Evolutionary conservation across 2,113 vertebrate genomes (phyloP), one percentile per base, ranked within the genome.

Genomic region (Rafetus swinhoei): DNA sequence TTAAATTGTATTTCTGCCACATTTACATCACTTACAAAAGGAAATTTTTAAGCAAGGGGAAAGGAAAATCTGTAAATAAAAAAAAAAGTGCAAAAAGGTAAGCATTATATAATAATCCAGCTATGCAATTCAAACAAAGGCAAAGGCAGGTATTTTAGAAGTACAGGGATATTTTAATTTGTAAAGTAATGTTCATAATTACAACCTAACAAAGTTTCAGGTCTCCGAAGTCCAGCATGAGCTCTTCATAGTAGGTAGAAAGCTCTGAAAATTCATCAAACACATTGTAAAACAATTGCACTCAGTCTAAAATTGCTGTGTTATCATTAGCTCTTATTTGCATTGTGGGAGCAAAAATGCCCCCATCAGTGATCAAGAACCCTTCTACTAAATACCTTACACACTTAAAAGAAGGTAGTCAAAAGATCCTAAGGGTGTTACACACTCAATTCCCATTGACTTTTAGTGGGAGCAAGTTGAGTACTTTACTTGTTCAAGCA

Each of bases 1-100:
- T 92, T 96, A 95, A 95, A 97, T 91, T 92, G 92, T 85, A 95
- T 96, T 89, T 88, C 89, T 95, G 18, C 96, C 94, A 92, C 90
- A 94, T 96, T 97, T 94, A 93, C 89, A 89, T 95, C 87, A 83
- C 95, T 90, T 93, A 93, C 95, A 85, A 85, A 85, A 89, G 77
- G 82, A 82, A 65, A 92, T 86, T 69, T 92, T 86, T 81, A 93
- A 65, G 83, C 79, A 56, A 86, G 27, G 50, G 35, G 7, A 1
- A 13, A 27, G 80, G 77, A 3, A 74, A 21, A 72, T 72, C 32
- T 72, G n/a, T 72, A 72, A 72, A 72, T 72, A 54, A 83, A 24
- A 29, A 12, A 12, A 25, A 32, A 72, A 69, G 9, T 72, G 16
- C 9, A 72, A 21, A 72, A 35, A 19, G 27, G 45, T 54, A 1